Base-by-base conservation (phyloP, 1,140 invertebrate genomes). In the Drosophila bipectinata region DNA sequence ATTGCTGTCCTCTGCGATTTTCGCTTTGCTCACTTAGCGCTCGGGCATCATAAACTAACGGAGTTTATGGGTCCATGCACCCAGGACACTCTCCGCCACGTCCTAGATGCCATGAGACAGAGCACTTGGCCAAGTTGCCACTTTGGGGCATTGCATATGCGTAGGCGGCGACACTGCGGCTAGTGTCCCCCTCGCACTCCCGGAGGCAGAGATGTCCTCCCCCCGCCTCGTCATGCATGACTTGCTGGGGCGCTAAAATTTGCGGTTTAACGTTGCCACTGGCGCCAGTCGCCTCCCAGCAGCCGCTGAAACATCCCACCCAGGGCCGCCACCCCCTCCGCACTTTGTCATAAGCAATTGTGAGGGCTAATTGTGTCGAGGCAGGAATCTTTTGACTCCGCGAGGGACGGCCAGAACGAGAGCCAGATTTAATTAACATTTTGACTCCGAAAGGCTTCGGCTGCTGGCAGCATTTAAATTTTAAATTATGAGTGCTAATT, bases 401-500 rank as follows among this genome's bases (percentile, higher is more conserved):
- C 30, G 18, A 15, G 10, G 45, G 26, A 12, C 6, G 9, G 15
- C 57, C 39, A 45, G 44, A 53, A 51, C 56, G 53, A 74, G 67
- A 72, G 63, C 77, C 77, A 81, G 79, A 88, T 88, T 88, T 83
- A 88, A 88, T 88, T 88, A 88, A 88, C 79, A 88, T 83, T 79
- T 76, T 88, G 79, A 76, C 82, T 85, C 61, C 66, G 73, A 88
- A 88, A 88, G 83, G 83, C 72, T 87, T 87, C 82, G 69, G 44
- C 44, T 47, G 12, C 82, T 78, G 83, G 79, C 83, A 58, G 88
- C 83, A 87, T 87, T 87, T 87, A 87, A 88, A 88, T 89, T 88
- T 88, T 79, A 88, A 88, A 88, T 88, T 83, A 88, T 88, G 84
- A 82, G 72, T 76, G 84, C 84, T 88, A 88, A 88, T 88, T 88